Percentiles rank a stretch among this genome's conserved stretches.
These are phyloP conservation scores for Oreotrochilus melanogaster DNA, from an alignment of 2,113 vertebrate genomes.

Conservation along the genomic window DNA sequence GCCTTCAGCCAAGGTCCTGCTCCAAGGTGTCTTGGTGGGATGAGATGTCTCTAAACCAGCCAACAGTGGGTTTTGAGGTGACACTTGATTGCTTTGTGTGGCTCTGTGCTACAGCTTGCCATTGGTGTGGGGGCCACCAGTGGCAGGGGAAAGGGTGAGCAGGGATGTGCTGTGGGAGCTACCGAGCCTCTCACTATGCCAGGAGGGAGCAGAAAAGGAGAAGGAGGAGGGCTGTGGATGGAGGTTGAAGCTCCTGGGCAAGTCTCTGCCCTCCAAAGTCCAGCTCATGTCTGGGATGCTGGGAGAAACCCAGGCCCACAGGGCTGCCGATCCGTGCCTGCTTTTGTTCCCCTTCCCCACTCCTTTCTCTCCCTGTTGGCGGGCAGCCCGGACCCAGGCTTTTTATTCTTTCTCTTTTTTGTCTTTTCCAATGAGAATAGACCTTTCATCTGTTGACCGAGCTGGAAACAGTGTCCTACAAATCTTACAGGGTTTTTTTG, in stretches of 20 bases:
- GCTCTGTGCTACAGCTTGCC: neutral
- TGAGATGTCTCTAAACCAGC: neutral
- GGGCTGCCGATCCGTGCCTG: neutral
- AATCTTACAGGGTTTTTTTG: conserved; percentile 1
- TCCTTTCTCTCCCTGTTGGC: neutral
- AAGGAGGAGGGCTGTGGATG: neutral
- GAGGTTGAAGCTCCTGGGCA: neutral
- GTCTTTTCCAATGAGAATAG: conserved; percentile 40
- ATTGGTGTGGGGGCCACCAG: too few species aligned
- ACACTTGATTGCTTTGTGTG: neutral
- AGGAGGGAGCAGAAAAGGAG: neutral
- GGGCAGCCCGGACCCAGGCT: neutral
- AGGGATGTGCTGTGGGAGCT: neutral
- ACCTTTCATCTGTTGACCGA: conserved; percentile 14
- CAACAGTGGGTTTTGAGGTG: fast-evolving
- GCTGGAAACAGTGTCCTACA: conserved; percentile 22
- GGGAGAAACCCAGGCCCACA: neutral
- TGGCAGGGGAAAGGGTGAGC: fast-evolving
- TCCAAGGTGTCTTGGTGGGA: neutral
- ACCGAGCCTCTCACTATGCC: neutral
- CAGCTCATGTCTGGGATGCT: neutral
- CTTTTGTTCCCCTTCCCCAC: neutral
- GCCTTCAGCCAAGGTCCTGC: neutral
- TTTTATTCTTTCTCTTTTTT: conserved; percentile 25
- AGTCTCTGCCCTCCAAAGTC: neutral